phyloP scores from a whole-genome alignment of 2,797 vertebrate species.

The Scolopax bukidnonensis region DNA sequence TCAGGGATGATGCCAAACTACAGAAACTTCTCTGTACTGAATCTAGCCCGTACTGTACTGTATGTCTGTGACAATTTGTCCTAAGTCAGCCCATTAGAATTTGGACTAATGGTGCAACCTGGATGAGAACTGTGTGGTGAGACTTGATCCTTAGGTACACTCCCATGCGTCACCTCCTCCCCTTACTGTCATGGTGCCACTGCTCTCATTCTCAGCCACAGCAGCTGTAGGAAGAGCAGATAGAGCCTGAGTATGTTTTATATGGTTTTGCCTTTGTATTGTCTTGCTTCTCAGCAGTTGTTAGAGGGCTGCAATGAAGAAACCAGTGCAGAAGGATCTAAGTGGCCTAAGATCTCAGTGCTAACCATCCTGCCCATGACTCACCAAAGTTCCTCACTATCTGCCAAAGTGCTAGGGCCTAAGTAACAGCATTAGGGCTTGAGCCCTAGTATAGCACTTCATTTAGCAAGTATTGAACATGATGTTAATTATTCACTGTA shows the following conservation, averaged over 20 bases:
- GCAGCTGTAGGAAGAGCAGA: background rate
- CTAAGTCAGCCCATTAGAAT: background rate
- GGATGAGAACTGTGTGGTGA: background rate
- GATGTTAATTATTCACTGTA: conserved; percentile 40
- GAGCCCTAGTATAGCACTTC: background rate
- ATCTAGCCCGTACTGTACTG: background rate
- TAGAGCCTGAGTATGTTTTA: background rate
- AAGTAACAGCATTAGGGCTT: background rate
- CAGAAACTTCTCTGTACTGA: background rate
- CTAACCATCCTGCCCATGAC: background rate
- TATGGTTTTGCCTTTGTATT: background rate
- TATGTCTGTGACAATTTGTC: background rate
- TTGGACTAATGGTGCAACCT: background rate
- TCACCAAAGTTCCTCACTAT: background rate
- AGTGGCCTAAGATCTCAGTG: background rate
- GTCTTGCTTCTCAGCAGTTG: background rate
- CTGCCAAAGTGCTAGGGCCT: background rate
- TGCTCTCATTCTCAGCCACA: background rate
- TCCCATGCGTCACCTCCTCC: background rate
- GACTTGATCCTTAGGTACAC: background rate
- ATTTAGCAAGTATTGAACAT: background rate
- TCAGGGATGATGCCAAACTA: background rate
- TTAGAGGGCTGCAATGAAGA: background rate
- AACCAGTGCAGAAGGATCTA: background rate
- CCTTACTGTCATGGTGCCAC: background rate